Conservation (phyloP, 2,113 vertebrate genomes). For the Paramisgurnus dabryanus region DNA sequence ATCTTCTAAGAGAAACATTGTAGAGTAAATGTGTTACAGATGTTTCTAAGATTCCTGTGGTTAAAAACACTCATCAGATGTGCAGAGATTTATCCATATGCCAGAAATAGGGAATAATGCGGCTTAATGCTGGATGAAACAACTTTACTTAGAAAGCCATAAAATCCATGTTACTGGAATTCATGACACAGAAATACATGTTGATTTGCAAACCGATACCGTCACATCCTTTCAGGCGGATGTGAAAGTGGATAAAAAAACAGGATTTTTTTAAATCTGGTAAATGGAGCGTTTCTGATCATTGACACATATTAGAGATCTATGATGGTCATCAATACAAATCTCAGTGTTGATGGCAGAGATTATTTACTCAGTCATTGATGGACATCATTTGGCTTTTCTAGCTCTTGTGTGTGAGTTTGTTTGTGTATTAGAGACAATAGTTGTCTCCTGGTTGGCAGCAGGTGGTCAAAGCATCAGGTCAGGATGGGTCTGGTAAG, state of each 20-base stretch:
- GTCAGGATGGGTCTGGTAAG: too few species aligned
- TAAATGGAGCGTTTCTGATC: not conserved
- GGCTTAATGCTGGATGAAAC: conserved; percentile 25
- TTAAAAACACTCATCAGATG: conserved; percentile 10
- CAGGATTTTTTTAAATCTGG: not conserved
- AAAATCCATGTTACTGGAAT: conserved; percentile 4
- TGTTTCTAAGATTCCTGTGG: conserved; percentile 19
- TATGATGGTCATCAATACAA: not conserved
- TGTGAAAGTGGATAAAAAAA: too few species aligned
- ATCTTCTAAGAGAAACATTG: not conserved
- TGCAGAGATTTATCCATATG: conserved; percentile 15
- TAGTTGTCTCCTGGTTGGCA: too few species aligned
- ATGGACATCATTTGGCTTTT: too few species aligned
- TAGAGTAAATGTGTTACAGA: conserved; percentile 34
- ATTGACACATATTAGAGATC: not conserved
- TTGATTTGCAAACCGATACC: not conserved
- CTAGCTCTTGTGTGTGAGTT: too few species aligned
- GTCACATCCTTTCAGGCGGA: not conserved
- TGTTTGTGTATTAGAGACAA: too few species aligned
- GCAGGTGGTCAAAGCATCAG: too few species aligned
- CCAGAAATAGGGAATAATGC: conserved; percentile 31
- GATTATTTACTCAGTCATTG: too few species aligned
- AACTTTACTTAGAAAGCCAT: conserved; percentile 19
- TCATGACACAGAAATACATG: not conserved
- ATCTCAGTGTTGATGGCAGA: not conserved